Conservation (phyloP, 2,888 invertebrate genomes). For the Eupithecia exiguata region DNA sequence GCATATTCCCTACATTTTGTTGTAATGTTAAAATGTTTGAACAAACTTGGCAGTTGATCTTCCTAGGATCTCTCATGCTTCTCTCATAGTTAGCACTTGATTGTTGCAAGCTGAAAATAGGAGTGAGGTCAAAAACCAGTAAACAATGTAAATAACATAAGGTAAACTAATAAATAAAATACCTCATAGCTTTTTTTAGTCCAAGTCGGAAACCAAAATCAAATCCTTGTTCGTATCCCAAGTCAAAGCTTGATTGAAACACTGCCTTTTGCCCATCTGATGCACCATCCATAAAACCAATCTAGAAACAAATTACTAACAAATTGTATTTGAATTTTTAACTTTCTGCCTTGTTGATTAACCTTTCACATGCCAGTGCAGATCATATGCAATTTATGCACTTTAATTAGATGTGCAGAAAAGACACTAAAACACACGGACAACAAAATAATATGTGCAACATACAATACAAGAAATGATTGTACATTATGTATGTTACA, state of each 20-base stretch:
- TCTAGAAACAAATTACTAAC: constrained; percentile 52
- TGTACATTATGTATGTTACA: no score
- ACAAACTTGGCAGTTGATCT: constrained; percentile 74
- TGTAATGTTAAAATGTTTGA: constrained; percentile 50
- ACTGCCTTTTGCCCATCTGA: constrained; percentile 85
- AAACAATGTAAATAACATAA: background rate
- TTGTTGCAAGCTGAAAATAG: constrained; percentile 48
- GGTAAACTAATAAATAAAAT: constrained; percentile 17
- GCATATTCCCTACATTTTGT: constrained; percentile 67
- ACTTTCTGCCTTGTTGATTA: no score
- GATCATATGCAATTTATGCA: no score
- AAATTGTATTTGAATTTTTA: no score
- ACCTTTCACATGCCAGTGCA: no score
- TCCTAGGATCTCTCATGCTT: constrained; percentile 50
- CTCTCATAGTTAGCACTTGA: constrained; percentile 13
- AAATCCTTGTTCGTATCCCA: constrained; percentile 87
- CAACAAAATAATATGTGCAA: no score
- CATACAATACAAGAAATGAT: no score
- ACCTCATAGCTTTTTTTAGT: constrained; percentile 51
- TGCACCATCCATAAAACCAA: constrained; percentile 87
- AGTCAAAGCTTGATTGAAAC: constrained; percentile 88
- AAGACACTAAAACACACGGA: no score
- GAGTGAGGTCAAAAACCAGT: background rate
- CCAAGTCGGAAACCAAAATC: constrained; percentile 84
- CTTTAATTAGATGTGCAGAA: no score